Percentiles rank a stretch among this genome's conserved stretches.
Evolutionary conservation across 2,888 invertebrate species (phyloP).

Genomic region (Isoperla grammatica): DNA sequence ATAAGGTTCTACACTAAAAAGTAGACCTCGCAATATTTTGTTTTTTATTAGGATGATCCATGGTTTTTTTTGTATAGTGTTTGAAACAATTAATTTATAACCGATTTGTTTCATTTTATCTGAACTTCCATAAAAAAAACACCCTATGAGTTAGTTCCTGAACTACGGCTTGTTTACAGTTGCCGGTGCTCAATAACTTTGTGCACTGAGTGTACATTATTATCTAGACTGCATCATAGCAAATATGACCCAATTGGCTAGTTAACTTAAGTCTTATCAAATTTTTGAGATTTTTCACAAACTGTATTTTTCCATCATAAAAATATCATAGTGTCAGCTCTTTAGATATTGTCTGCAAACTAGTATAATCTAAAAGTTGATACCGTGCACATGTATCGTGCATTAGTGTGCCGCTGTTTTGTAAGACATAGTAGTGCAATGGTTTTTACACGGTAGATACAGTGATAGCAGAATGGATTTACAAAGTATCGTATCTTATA

Average conservation of each 20-base stretch:
- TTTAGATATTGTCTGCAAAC: slow-evolving; percentile 15
- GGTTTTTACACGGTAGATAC: no score
- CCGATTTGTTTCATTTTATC: no score
- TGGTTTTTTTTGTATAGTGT: no score
- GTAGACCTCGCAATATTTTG: slow-evolving; percentile 3
- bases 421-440: no score
- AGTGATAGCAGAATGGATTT: no score
- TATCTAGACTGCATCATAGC: slow-evolving; percentile 16
- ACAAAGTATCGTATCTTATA: no score
- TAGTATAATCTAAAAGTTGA: slow-evolving; percentile 15
- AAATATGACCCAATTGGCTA: slow-evolving; percentile 20
- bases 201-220: neutral
- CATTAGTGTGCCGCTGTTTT: neutral
- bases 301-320: slow-evolving; percentile 7
- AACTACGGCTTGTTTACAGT: no score
- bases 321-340: slow-evolving; percentile 17
- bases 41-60: no score
- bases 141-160: no score
- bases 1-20: neutral
- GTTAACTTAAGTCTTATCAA: slow-evolving; percentile 15
- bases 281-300: slow-evolving; percentile 18
- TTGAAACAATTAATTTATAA: no score
- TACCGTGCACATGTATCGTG: slow-evolving; percentile 1
- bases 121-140: no score
- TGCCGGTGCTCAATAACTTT: no score